Conservation (phyloP, 2,113 vertebrate genomes). For the Psephotus haematonotus region DNA sequence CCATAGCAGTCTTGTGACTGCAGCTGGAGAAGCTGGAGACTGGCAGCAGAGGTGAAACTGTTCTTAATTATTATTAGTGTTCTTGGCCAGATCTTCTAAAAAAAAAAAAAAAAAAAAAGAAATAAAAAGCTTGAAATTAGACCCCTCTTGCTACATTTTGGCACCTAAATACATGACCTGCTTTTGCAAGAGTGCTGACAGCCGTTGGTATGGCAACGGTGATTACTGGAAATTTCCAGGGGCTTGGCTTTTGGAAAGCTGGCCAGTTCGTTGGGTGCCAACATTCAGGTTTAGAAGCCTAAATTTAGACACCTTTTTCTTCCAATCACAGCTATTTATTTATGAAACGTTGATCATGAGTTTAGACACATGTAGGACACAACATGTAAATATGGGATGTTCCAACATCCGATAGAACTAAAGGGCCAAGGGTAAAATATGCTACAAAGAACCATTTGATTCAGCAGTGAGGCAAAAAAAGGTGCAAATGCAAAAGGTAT, state of each 20-base stretch:
- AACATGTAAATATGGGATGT: neutral
- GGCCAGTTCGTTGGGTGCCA: constrained; percentile 48
- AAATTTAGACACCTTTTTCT: neutral
- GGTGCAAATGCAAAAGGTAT: neutral
- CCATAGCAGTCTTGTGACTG: neutral
- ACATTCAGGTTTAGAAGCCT: constrained; percentile 24
- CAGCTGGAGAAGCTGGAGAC: neutral
- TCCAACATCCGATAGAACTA: neutral
- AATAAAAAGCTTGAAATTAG: constrained; percentile 12
- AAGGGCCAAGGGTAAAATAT: neutral
- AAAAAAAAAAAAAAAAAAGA: neutral
- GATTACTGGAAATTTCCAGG: constrained; percentile 67
- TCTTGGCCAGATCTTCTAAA: neutral
- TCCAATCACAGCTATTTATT: constrained; percentile 5
- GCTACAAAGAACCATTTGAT: neutral
- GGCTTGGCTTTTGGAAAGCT: constrained; percentile 54
- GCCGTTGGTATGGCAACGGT: constrained; percentile 59
- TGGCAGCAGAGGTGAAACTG: constrained; percentile 2
- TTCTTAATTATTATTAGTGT: neutral
- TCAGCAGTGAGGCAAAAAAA: neutral
- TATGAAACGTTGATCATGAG: neutral
- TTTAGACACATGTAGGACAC: constrained; percentile 3
- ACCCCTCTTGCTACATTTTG: constrained; percentile 52
- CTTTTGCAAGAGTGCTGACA: constrained; percentile 62
- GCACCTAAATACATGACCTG: constrained; percentile 56